Conservation (phyloP, 2,797 vertebrate species). For the Brotula barbata region DNA sequence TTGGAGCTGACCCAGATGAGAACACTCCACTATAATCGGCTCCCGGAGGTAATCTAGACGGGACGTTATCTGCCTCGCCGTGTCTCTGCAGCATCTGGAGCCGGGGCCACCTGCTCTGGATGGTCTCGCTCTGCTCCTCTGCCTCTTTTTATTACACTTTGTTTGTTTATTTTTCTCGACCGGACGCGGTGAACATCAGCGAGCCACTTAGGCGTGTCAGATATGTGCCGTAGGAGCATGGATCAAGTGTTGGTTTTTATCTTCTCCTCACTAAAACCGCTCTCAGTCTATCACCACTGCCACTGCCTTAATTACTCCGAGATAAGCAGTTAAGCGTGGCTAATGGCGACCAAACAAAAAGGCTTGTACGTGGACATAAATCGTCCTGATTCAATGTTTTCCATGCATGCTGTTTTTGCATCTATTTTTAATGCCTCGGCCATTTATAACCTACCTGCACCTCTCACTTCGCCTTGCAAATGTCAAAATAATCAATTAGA, state of each 20-base stretch:
- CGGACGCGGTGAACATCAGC: constrained; percentile 24
- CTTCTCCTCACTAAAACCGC: constrained; percentile 18
- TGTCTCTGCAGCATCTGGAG: constrained; percentile 67
- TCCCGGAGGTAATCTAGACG: constrained; percentile 75
- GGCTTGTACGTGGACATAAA: too few relatives aligned
- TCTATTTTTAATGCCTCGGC: constrained; percentile 31
- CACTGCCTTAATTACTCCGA: too few relatives aligned
- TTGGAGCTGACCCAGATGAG: constrained; percentile 72
- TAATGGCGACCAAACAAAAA: constrained; percentile 24
- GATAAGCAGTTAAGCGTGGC: too few relatives aligned
- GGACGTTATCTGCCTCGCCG: constrained; percentile 72
- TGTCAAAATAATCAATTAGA: constrained; percentile 33
- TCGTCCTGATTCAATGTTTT: constrained; percentile 28
- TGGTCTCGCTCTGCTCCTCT: constrained; percentile 37
- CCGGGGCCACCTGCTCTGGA: constrained; percentile 61
- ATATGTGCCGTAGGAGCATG: constrained; percentile 14
- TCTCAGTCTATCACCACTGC: too few relatives aligned
- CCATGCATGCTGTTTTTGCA: constrained; percentile 16
- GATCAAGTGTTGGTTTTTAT: constrained; percentile 23
- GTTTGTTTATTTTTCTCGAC: constrained; percentile 40
- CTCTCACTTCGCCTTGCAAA: constrained; percentile 35
- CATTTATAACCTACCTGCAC: constrained; percentile 28
- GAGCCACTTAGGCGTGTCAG: constrained; percentile 31
- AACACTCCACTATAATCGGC: constrained; percentile 64
- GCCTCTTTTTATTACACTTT: background rate